Percentiles rank a stretch among this genome's conserved stretches.
Conservation (phyloP, 2,888 invertebrate species). For the Oxycera nigricornis region DNA sequence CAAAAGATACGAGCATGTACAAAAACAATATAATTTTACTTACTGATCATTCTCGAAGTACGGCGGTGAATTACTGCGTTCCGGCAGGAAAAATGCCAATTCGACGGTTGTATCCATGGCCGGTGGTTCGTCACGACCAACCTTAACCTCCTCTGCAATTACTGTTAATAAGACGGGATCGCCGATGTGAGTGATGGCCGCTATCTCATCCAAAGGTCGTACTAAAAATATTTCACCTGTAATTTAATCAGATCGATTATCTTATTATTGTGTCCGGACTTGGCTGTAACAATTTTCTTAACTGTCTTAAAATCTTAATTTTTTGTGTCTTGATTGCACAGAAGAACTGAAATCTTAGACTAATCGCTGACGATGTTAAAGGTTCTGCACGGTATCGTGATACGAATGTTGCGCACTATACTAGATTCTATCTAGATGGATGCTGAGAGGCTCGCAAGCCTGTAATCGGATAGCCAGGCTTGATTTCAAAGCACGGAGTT, state of each 20-base stretch:
- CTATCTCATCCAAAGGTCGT: constrained; percentile 78
- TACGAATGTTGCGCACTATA: constrained; percentile 26
- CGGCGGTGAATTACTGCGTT: constrained; percentile 77
- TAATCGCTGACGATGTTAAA: constrained; percentile 26
- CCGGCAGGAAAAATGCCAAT: constrained; percentile 82
- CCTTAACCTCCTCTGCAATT: constrained; percentile 84
- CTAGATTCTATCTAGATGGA: constrained; percentile 10
- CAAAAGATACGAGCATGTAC: not conserved
- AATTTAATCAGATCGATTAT: constrained; percentile 52
- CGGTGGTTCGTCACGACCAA: constrained; percentile 75
- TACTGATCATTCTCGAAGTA: constrained; percentile 82
- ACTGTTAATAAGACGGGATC: constrained; percentile 84
- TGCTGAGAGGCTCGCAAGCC: not conserved
- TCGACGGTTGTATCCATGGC: constrained; percentile 83
- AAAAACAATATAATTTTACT: constrained; percentile 55
- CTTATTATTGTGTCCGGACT: constrained; percentile 39
- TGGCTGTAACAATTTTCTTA: constrained; percentile 31
- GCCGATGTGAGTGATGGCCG: constrained; percentile 80
- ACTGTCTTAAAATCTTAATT: constrained; percentile 28
- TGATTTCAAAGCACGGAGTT: constrained; percentile 7
- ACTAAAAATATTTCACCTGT: constrained; percentile 74
- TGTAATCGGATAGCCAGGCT: constrained; percentile 35
- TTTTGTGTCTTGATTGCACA: not conserved
- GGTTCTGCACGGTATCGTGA: constrained; percentile 37
- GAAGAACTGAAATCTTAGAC: constrained; percentile 4